phyloP scores from a whole-genome alignment of 2,113 vertebrate genomes.

The Mustelus asterias region DNA sequence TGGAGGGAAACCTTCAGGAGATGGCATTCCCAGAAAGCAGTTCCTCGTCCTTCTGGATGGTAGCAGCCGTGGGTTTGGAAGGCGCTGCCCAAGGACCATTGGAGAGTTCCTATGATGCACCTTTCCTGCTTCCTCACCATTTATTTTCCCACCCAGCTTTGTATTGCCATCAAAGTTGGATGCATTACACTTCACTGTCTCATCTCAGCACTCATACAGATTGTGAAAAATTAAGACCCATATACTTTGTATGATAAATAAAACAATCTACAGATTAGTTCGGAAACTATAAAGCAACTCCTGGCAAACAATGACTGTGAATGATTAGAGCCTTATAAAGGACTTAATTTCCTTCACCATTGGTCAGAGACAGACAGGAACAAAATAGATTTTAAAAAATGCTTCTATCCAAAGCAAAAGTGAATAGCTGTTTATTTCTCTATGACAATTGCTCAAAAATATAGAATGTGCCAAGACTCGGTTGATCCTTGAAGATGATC shows the following conservation, averaged over 20 bases:
- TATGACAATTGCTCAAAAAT: background rate
- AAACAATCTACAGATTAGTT: background rate
- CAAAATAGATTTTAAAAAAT: background rate
- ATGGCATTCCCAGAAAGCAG: too few relatives aligned
- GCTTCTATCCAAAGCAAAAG: background rate
- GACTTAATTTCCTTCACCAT: background rate
- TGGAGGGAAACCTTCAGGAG: too few relatives aligned
- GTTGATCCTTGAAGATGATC: background rate
- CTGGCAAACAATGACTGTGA: background rate
- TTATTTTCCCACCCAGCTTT: background rate
- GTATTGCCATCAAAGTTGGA: background rate
- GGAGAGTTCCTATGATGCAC: too few relatives aligned
- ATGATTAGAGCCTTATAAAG: background rate
- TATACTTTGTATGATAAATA: background rate
- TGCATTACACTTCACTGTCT: background rate
- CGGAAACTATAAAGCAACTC: background rate
- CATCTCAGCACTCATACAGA: background rate
- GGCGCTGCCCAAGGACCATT: too few relatives aligned
- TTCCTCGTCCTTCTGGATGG: too few relatives aligned
- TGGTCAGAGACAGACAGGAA: background rate
- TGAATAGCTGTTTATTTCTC: background rate
- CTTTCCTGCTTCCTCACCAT: background rate
- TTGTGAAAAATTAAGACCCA: background rate
- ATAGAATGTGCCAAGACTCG: background rate
- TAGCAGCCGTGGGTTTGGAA: too few relatives aligned